Conservation (phyloP, 1,140 invertebrate species). For the Oppia nitens region DNA sequence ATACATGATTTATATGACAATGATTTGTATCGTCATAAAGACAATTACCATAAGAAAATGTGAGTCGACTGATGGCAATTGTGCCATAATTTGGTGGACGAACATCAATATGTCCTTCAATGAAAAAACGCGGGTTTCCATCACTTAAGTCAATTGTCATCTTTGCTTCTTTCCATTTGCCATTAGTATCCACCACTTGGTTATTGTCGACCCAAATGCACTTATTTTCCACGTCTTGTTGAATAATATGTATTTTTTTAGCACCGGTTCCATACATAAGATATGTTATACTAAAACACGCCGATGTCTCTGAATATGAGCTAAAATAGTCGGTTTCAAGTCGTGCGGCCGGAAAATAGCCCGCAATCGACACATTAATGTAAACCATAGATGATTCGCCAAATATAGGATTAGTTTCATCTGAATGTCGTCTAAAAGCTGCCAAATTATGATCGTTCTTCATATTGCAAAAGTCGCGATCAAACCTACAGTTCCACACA, state of each 20-base stretch:
- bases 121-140: background rate
- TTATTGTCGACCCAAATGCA: background rate
- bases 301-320: background rate
- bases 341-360: background rate
- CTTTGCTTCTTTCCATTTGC: background rate
- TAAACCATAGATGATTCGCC: background rate
- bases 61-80: background rate
- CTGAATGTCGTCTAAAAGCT: background rate
- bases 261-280: background rate
- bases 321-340: background rate
- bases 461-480: background rate
- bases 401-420: background rate
- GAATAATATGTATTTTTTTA: background rate
- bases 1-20: background rate
- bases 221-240: background rate
- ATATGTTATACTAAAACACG: background rate
- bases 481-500: background rate
- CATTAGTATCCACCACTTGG: background rate
- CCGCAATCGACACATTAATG: background rate
- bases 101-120: background rate
- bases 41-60: background rate
- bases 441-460: background rate
- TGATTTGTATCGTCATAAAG: background rate
- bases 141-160: background rate
- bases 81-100: background rate